These are phyloP conservation scores for Zingel zingel DNA, from an alignment of 2,113 vertebrate species.

Conservation along the genomic window DNA sequence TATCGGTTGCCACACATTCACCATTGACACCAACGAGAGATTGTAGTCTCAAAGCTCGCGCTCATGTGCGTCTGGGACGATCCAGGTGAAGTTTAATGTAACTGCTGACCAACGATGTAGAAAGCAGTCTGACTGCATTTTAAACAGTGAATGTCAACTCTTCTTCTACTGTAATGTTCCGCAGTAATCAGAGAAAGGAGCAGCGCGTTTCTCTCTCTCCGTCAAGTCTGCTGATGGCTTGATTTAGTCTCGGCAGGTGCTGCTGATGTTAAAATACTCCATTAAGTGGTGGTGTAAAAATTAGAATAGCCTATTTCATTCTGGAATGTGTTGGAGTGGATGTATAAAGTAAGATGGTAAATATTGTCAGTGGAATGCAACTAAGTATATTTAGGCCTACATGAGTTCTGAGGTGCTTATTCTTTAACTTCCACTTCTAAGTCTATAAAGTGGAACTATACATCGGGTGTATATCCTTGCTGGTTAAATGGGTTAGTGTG, in stretches of 20 bases:
- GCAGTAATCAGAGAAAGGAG: background rate
- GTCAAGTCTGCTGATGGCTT: background rate
- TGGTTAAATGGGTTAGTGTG: background rate
- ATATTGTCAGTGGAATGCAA: too few relatives aligned
- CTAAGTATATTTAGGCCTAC: too few relatives aligned
- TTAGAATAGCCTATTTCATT: too few relatives aligned
- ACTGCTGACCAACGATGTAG: background rate
- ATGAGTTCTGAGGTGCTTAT: too few relatives aligned
- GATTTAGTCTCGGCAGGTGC: background rate
- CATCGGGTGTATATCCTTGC: background rate
- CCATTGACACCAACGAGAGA: background rate
- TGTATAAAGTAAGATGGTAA: background rate
- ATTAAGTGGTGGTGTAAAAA: background rate
- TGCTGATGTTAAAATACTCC: background rate
- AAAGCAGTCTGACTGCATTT: background rate
- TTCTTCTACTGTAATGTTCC: too few relatives aligned
- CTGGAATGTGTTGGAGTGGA: background rate
- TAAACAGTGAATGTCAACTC: background rate
- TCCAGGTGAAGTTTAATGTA: slow-evolving; percentile 31
- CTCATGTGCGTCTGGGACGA: slow-evolving; percentile 25
- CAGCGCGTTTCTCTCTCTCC: background rate
- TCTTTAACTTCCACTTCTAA: background rate
- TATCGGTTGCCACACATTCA: background rate
- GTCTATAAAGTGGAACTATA: background rate
- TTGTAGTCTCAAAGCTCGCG: slow-evolving; percentile 21